Evolutionary conservation across 2,888 invertebrate genomes (phyloP).

Genomic region (Cremastobaeus sp.): DNA sequence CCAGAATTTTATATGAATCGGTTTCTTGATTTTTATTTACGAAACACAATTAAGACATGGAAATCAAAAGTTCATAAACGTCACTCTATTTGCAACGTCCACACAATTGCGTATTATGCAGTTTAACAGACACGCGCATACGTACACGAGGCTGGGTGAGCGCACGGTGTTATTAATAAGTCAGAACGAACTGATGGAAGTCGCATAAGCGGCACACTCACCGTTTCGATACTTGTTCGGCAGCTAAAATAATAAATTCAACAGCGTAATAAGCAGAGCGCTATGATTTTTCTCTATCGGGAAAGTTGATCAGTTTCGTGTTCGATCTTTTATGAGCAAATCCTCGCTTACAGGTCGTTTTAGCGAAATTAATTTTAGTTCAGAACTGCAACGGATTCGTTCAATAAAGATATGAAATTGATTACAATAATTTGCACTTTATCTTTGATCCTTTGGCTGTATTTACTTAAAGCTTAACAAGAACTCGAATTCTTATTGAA

Average conservation of each 20-base stretch:
- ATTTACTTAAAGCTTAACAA: too few relatives aligned
- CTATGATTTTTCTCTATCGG: slow-evolving; percentile 27
- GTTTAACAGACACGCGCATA: slow-evolving; percentile 42
- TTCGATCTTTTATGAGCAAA: slow-evolving; percentile 21
- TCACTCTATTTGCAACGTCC: slow-evolving; percentile 21
- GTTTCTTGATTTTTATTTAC: too few relatives aligned
- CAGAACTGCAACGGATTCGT: background rate
- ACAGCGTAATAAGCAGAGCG: slow-evolving; percentile 62
- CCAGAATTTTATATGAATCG: too few relatives aligned
- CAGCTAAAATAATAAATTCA: slow-evolving; percentile 74
- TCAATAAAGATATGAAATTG: slow-evolving; percentile 2
- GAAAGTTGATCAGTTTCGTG: too few relatives aligned
- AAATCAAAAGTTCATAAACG: slow-evolving; percentile 22
- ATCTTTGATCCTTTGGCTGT: too few relatives aligned
- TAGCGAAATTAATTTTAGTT: background rate
- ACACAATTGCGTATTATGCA: slow-evolving; percentile 25
- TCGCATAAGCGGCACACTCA: slow-evolving; percentile 66
- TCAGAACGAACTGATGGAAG: slow-evolving; percentile 56
- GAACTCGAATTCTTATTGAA: too few relatives aligned
- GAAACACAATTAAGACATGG: too few relatives aligned
- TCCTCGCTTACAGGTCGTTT: background rate
- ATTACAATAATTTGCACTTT: too few relatives aligned
- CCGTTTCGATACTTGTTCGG: slow-evolving; percentile 71
- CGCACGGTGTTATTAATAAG: slow-evolving; percentile 58
- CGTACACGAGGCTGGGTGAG: slow-evolving; percentile 50